These are phyloP conservation scores for Cranoglanis bouderius DNA, from an alignment of 2,113 vertebrate species.

Conservation along the genomic window DNA sequence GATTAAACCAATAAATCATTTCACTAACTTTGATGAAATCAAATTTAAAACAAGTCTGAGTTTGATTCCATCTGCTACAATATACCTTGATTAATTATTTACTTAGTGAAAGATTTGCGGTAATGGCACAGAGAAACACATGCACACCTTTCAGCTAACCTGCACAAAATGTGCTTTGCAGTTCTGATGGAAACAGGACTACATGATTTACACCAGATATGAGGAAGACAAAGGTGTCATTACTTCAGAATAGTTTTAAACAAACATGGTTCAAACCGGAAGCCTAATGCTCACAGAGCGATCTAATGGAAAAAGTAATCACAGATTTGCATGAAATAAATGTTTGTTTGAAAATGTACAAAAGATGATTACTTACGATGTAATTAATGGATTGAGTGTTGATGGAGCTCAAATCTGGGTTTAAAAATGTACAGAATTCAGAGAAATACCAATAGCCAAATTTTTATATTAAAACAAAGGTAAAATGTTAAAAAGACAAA, in stretches of 20 bases:
- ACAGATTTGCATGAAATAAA: no score
- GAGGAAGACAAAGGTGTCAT: background rate
- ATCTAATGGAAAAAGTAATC: no score
- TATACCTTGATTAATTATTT: background rate
- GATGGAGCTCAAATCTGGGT: background rate
- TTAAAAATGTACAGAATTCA: background rate
- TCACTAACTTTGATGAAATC: background rate
- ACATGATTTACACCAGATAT: background rate
- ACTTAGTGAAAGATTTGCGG: background rate
- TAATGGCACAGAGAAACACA: background rate
- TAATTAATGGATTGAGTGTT: background rate
- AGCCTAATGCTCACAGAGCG: background rate
- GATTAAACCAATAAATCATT: background rate
- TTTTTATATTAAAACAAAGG: background rate
- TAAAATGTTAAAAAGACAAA: background rate
- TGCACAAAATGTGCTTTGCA: background rate
- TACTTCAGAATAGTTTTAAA: background rate
- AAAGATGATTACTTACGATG: background rate
- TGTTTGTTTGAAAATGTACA: background rate
- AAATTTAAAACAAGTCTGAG: background rate
- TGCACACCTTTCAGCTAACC: background rate
- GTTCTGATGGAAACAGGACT: background rate
- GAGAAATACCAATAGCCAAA: background rate
- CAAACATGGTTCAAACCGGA: background rate
- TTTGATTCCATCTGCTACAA: no score